Evolutionary conservation across 2,113 vertebrate species (phyloP).

Genomic region (Dicrurus megarhynchus): DNA sequence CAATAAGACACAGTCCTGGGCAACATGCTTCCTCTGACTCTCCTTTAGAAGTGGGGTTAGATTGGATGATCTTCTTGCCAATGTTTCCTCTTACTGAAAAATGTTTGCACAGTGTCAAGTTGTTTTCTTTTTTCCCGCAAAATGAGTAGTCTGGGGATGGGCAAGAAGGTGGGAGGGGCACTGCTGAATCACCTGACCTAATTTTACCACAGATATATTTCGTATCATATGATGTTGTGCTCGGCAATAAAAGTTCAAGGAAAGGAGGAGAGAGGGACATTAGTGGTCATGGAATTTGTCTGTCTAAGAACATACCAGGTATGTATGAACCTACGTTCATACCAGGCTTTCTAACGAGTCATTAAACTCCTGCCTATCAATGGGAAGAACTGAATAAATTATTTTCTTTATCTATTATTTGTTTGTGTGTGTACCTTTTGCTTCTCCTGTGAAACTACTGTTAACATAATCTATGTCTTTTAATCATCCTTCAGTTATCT

Average conservation of each 20-base stretch:
- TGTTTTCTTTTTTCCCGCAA: background rate
- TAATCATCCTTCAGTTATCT: background rate
- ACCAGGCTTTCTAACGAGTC: background rate
- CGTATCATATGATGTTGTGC: background rate
- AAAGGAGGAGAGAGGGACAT: background rate
- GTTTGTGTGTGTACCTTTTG: background rate
- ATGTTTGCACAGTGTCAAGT: background rate
- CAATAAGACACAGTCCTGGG: background rate
- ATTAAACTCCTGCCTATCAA: background rate
- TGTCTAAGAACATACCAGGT: background rate
- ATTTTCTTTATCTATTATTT: background rate
- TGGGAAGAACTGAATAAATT: background rate
- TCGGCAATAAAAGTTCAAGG: background rate
- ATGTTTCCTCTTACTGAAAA: background rate
- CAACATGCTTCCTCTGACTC: background rate
- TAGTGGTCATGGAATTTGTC: background rate
- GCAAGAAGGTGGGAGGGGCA: background rate
- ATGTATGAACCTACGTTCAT: too few relatives aligned
- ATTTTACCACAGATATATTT: background rate
- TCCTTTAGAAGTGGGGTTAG: background rate
- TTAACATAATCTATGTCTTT: background rate
- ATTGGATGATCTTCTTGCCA: background rate
- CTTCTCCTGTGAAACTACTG: background rate
- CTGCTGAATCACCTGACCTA: background rate
- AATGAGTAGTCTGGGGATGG: background rate